Percentiles rank a stretch among this genome's conserved stretches.
These are phyloP conservation scores for Patella depressa DNA, from an alignment of 2,888 invertebrate genomes.

Conservation along the genomic window DNA sequence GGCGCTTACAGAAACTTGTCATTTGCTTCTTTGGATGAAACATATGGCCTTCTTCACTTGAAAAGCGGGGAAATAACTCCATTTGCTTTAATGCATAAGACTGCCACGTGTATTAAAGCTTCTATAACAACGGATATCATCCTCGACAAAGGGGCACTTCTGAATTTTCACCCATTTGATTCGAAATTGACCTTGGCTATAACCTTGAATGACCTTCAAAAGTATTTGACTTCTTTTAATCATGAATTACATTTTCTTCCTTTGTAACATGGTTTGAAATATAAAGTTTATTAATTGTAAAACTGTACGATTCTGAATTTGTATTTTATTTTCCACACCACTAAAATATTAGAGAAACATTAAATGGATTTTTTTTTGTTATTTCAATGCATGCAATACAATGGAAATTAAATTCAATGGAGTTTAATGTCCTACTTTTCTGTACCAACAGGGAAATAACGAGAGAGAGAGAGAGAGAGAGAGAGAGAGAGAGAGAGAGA, in stretches of 20 bases:
- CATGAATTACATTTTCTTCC: neutral
- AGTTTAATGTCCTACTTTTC: too few relatives aligned
- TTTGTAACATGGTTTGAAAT: neutral
- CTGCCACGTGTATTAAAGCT: conserved; percentile 36
- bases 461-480: too few relatives aligned
- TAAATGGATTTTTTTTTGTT: too few relatives aligned
- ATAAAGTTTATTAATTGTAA: too few relatives aligned
- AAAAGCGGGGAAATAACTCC: conserved; percentile 52
- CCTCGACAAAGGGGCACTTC: conserved; percentile 30
- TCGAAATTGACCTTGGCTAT: conserved; percentile 15
- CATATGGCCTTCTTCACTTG: conserved; percentile 35
- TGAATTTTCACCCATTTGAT: conserved; percentile 52
- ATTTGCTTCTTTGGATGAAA: conserved; percentile 48
- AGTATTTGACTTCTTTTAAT: conserved; percentile 1
- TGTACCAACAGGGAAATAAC: too few relatives aligned
- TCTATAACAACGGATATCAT: conserved; percentile 38
- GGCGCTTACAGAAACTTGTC: conserved; percentile 55
- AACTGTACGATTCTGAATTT: too few relatives aligned
- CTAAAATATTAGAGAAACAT: too few relatives aligned
- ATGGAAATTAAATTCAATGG: too few relatives aligned
- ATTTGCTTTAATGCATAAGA: conserved; percentile 41
- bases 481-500: too few relatives aligned
- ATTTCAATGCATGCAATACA: too few relatives aligned
- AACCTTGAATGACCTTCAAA: neutral
- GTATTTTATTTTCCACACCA: too few relatives aligned